Percentiles rank a stretch among this genome's conserved stretches.
phyloP scores from a whole-genome alignment of 1,140 invertebrate species.

The Dufourea novaeangliae region DNA sequence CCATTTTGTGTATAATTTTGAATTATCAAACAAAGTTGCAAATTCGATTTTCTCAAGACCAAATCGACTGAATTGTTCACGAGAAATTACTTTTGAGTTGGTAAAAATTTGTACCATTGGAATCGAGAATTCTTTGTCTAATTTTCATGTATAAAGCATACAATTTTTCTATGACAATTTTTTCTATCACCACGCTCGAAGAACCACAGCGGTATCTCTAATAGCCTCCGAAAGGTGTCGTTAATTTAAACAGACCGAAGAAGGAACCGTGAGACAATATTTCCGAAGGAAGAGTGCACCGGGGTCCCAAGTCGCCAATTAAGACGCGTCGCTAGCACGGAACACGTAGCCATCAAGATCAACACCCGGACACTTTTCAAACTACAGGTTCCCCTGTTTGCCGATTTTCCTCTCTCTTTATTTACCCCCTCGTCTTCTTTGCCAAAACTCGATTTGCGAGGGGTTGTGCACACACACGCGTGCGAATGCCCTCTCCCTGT shows the following conservation, averaged over 20 bases:
- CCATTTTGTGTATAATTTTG: no score
- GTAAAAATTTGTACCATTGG: no score
- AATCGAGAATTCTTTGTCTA: background rate
- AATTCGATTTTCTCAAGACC: no score
- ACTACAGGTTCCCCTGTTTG: constrained; percentile 63
- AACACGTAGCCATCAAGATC: constrained; percentile 61
- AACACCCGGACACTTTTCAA: constrained; percentile 55
- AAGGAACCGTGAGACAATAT: constrained; percentile 38
- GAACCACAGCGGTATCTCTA: background rate
- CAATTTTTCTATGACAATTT: no score
- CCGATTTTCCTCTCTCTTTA: constrained; percentile 51
- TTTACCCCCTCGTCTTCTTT: constrained; percentile 19
- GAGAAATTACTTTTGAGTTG: no score
- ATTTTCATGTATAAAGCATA: background rate
- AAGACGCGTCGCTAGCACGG: constrained; percentile 10
- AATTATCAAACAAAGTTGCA: no score
- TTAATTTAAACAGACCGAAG: constrained; percentile 37
- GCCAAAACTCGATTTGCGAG: constrained; percentile 51
- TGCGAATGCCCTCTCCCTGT: constrained; percentile 27
- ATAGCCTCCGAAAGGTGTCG: constrained; percentile 30
- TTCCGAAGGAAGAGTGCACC: constrained; percentile 1
- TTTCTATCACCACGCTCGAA: background rate
- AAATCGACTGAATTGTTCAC: no score
- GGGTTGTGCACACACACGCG: constrained; percentile 21
- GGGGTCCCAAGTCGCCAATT: constrained; percentile 42